Conservation (phyloP, 2,113 vertebrate genomes). For the Mastomys natalensis region DNA sequence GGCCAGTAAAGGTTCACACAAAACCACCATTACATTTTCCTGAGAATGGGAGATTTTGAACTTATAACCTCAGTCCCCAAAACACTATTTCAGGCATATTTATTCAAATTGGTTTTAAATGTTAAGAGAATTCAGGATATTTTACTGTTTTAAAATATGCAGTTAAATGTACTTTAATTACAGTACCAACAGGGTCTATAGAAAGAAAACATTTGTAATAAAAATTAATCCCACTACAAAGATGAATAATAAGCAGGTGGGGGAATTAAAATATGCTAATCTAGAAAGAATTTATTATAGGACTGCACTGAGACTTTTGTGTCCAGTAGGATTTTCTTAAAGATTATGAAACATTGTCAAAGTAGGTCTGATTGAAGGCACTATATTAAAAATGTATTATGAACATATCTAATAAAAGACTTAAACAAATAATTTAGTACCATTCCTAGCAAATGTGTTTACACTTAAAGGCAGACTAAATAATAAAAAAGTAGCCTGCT, state of each 20-base stretch:
- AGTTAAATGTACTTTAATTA: not conserved
- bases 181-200: not conserved
- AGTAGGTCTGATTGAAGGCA: conserved; percentile 59
- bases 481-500: conserved; percentile 69
- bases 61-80: not conserved
- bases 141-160: not conserved
- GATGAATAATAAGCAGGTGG: not conserved
- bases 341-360: not conserved
- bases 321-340: conserved; percentile 45
- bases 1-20: not conserved
- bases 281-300: not conserved
- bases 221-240: not conserved
- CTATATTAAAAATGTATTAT: conserved; percentile 64
- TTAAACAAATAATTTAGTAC: conserved; percentile 62
- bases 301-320: not conserved
- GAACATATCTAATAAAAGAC: conserved; percentile 72
- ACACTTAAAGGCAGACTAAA: conserved; percentile 79
- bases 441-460: conserved; percentile 73
- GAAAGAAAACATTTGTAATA: not conserved
- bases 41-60: not conserved
- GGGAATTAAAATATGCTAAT: not conserved
- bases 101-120: not conserved
- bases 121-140: not conserved
- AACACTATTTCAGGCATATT: not conserved
- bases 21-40: not conserved